Base-by-base conservation (phyloP, 2,113 vertebrate species). In the Dicerorhinus sumatrensis region DNA sequence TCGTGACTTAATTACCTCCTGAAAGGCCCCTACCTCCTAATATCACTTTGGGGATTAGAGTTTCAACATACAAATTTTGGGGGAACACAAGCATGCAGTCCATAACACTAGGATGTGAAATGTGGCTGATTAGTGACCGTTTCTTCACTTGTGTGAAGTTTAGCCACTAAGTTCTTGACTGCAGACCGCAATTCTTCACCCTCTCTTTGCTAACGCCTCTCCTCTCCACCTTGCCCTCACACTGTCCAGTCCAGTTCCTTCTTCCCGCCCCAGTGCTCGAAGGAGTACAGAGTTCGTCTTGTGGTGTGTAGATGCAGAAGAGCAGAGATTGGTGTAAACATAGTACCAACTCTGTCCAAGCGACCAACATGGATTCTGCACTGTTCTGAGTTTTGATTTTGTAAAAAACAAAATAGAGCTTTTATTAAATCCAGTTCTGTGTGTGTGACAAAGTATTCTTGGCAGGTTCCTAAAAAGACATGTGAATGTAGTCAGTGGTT, bases 341-440 rank as follows among this genome's bases (percentile, higher is more conserved):
- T 10, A 39, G 77, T 6, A 62, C 42, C 12, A 8, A 1, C 54
- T 86, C 23, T 39, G 17, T 70, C 80, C 48, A 69, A 87, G 58
- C 20, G 29, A 42, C 65, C 95, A 56, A 54, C 81, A 60, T 62
- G 72, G 51, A 58, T 82, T 91, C 67, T 95, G 1, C 12, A 23
- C 46, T 76, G 14, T 72, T 80, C 18, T 82, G 27, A 54, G 14
- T 85, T 95, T 97, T 77, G 39, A 46, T 62, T 89, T 89, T 42
- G 29, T 56, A 23, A 81, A 70, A 75, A 87, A 11, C 12, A 46
- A 36, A 89, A 39, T 14, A 31, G 93, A 89, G 82, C 17, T 95
- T 97, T 98, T 94, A 98, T 94, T 97, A 82, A 95, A 97, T 97
- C 96, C 97, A 98, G 93, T 96, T 94, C 81, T 80, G 36, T 94